Evolutionary conservation across 2,797 vertebrate species (phyloP).

Genomic region (Urosaurus nigricauda): DNA sequence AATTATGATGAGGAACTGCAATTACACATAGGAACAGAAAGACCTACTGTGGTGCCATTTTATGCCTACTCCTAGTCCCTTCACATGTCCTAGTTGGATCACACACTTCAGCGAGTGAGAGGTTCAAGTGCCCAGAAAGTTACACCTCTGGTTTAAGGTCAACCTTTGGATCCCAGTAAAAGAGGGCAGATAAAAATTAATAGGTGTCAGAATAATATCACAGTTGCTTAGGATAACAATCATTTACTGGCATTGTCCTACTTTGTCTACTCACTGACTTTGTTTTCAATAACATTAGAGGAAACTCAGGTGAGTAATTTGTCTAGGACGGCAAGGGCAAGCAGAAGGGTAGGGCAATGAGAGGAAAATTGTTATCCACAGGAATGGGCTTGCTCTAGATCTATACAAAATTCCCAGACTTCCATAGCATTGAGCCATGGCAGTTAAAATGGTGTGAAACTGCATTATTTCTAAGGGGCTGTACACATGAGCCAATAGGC

Average conservation of each 20-base stretch:
- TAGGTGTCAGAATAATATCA: background rate
- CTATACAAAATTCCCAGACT: background rate
- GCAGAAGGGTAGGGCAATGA: background rate
- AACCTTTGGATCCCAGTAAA: background rate
- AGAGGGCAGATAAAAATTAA: background rate
- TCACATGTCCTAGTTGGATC: fast-evolving
- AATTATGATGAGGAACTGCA: fast-evolving
- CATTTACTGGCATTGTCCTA: background rate
- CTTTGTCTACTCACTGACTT: background rate
- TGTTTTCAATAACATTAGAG: background rate
- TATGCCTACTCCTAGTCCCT: background rate
- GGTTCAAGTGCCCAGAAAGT: fast-evolving
- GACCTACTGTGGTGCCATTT: background rate
- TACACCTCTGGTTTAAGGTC: background rate
- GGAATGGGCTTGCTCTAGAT: background rate
- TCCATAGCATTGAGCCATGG: no score
- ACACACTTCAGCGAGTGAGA: background rate
- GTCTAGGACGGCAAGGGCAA: background rate
- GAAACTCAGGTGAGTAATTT: background rate
- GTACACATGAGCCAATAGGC: no score
- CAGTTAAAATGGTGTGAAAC: background rate
- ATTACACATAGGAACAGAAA: fast-evolving
- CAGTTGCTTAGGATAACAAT: background rate
- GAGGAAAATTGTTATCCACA: background rate
- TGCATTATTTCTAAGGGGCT: no score